Evolutionary conservation across 2,888 invertebrate species (phyloP), one percentile per base, ranked within the genome.

Genomic region (Callyntrura guangdongensis): DNA sequence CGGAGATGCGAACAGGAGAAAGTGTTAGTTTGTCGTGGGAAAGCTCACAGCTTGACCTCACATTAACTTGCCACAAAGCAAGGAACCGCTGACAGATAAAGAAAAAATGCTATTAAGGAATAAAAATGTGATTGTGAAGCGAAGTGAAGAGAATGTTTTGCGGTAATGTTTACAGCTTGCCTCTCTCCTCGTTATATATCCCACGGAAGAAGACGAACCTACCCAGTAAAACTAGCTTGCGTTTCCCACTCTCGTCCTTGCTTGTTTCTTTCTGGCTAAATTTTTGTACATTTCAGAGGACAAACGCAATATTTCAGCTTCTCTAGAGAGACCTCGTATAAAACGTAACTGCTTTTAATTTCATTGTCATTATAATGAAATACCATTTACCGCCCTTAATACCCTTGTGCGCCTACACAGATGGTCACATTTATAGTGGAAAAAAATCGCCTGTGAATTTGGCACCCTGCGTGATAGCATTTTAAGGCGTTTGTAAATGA

Each of bases 21-120:
- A 83, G 83, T 88, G 86, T 79, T 56, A 83, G 82, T 12, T 88
- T 69, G 89, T 36, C 89, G 89, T 89, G 89, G 89, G 89, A 89
- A 89, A 84, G 89, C 83, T 89, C 83, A 89, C 89, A 89, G 89
- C 89, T 89, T 89, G 89, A 89, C 88, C 88, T 83, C 88, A 82
- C 88, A 82, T 88, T 88, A 82, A 82, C 84, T 84, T 89, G 82
- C 88, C 88, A 61, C 87, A 88, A 84, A 89, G 77, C 89, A 84
- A 89, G 89, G 89, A 83, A 47, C 53, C 69, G 88, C 81, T 88
- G 88, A 88, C 88, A 88, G 82, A 88, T 82, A 79, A 56, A 69
- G 49, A 88, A 88, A 64, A 82, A 49, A 72, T 72, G 88, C 88
- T 83, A 82, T 82, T 88, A 82, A 82, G 72, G 88, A 88, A 82